phyloP scores from a whole-genome alignment of 2,797 vertebrate species.

The Oreonectes daqikongensis region DNA sequence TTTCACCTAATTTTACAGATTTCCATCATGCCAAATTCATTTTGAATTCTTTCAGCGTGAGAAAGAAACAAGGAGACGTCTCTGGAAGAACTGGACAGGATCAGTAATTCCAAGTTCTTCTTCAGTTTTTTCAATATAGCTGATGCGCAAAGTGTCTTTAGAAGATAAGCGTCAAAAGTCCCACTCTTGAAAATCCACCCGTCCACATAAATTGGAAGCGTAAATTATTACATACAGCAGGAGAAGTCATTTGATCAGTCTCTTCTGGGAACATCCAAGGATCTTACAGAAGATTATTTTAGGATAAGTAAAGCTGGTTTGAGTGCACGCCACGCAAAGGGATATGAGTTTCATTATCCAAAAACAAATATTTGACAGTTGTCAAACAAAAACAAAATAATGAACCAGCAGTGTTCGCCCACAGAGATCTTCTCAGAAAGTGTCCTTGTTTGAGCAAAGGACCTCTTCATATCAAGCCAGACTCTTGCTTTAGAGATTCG shows the following conservation, averaged over 20 bases:
- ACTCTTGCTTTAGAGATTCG: slow-evolving; percentile 22
- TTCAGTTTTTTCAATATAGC: slow-evolving; percentile 30
- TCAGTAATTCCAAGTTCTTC: slow-evolving; percentile 24
- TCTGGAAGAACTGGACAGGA: neutral
- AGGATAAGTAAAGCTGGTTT: slow-evolving; percentile 37
- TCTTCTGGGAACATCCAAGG: slow-evolving; percentile 38
- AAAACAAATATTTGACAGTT: slow-evolving; percentile 41
- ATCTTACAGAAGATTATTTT: slow-evolving; percentile 38
- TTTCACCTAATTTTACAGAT: slow-evolving; percentile 10
- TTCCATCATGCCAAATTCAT: slow-evolving; percentile 33
- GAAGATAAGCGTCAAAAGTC: neutral
- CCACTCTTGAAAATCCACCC: neutral
- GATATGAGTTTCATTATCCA: slow-evolving; percentile 46
- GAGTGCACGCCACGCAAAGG: slow-evolving; percentile 42
- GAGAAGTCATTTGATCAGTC: slow-evolving; percentile 25
- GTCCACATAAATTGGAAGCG: slow-evolving; percentile 4
- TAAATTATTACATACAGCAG: slow-evolving; percentile 18
- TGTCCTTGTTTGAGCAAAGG: slow-evolving; percentile 34
- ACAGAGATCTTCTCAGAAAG: slow-evolving; percentile 33
- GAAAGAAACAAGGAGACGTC: neutral
- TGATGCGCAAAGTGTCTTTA: slow-evolving; percentile 21
- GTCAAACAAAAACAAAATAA: slow-evolving; percentile 33
- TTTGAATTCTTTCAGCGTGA: slow-evolving; percentile 5
- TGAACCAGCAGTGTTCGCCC: slow-evolving; percentile 36
- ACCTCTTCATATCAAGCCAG: slow-evolving; percentile 17